Evolutionary conservation across 1,140 invertebrate genomes (phyloP), one percentile per base, ranked within the genome.

Genomic region (Triops cancriformis): DNA sequence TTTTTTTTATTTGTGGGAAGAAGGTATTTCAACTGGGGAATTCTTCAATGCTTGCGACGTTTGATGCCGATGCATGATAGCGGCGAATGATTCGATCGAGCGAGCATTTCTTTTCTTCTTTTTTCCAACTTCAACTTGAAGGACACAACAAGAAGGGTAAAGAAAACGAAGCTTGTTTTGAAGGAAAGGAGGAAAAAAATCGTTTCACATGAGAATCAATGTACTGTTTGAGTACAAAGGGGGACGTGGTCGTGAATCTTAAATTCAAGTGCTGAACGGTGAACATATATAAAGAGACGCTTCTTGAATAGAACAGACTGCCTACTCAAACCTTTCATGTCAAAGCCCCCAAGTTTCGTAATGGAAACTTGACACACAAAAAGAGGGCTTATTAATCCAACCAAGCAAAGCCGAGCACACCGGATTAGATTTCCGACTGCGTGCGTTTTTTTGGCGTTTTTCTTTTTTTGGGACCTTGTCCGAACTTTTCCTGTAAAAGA

Each of bases 41-140:
- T n/a, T n/a, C 23, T 18, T 64, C 51, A 12, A 14, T 64, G 51
- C 23, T 64, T 18, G 51, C 51, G 51, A 64, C 51, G 51, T 64
- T 64, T 64, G 51, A 64, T 64, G 51, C 51, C 51, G 51, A 64
- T 64, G 51, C 51, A 64, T 64, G 51, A 64, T 64, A 64, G 51
- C 51, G 51, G 51, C 14, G 51, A 64, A 64, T 64, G 18, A 23
- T 64, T 64, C 51, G 51, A 64, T 64, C 51, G 18, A 64, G 51
- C 14, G 51, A 64, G 23, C 23, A 64, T 64, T 64, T 64, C 23
- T n/a, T 64, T 64, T 0, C 23, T 64, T 64, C 18, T 45, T 64
- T 64, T 18, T 18, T 64, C 14, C 14, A 64, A 18, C n/a, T 64
- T 14, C 5, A 14, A 14, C 18, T 18, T 23, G 7, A 64, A 64